phyloP scores from a whole-genome alignment of 30 jellyfish, hydroid and myxozoan species.

The Chrysaora quinquecirrha region DNA sequence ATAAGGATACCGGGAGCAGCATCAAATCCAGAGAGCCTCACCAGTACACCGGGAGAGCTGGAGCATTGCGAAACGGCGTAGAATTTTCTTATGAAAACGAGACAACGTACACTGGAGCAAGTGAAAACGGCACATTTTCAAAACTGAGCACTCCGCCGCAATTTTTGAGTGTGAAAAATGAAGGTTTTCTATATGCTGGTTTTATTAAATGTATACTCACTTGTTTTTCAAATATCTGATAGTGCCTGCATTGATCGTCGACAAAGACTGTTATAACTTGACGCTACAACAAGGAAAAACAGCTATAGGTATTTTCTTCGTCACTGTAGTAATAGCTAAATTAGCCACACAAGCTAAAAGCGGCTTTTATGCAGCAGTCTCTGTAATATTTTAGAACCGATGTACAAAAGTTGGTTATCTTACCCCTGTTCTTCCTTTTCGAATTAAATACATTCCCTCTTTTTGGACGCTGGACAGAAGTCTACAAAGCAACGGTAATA shows the following conservation, averaged over 20 bases:
- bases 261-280: conserved; percentile 29
- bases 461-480: conserved; percentile 17
- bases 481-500: conserved; percentile 40
- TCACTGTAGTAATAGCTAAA: too few relatives aligned
- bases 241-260: conserved; percentile 31
- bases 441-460: conserved; percentile 56
- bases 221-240: conserved; percentile 28
- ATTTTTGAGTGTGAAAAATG: neutral
- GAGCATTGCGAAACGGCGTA: too few relatives aligned
- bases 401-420: neutral
- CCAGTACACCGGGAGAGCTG: too few relatives aligned
- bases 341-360: too few relatives aligned
- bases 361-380: too few relatives aligned
- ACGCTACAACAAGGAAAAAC: conserved; percentile 9
- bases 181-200: neutral
- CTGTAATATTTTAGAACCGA: neutral
- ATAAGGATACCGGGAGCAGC: too few relatives aligned
- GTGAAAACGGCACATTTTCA: too few relatives aligned
- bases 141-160: neutral
- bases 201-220: neutral
- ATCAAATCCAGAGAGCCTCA: too few relatives aligned
- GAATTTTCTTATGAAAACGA: too few relatives aligned
- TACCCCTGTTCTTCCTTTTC: conserved; percentile 63
- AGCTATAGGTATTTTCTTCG: too few relatives aligned
- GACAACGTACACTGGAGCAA: too few relatives aligned